These are phyloP conservation scores for Xylocopa sonorina DNA, from an alignment of 1,140 invertebrate species.

Conservation along the genomic window DNA sequence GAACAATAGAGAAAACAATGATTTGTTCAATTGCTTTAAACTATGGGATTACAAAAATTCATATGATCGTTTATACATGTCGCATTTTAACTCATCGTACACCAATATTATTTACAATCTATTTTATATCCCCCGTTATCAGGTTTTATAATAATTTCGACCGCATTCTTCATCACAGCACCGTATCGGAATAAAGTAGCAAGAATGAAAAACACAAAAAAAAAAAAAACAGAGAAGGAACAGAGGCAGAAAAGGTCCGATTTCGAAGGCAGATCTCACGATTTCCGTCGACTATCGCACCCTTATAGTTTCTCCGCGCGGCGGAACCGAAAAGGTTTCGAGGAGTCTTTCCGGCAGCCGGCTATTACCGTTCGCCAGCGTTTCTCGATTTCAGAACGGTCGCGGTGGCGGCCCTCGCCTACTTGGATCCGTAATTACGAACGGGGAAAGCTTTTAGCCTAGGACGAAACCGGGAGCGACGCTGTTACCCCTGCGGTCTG, in stretches of 20 bases:
- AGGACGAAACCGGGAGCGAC: conserved; percentile 62
- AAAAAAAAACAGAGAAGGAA: background rate
- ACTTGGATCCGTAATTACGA: conserved; percentile 74
- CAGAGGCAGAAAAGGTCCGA: background rate
- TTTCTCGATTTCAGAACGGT: conserved; percentile 70
- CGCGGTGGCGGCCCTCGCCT: conserved; percentile 43
- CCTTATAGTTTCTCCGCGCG: conserved; percentile 5
- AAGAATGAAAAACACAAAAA: too few relatives aligned
- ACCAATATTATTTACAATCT: too few relatives aligned
- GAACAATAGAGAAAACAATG: background rate
- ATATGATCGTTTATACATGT: too few relatives aligned
- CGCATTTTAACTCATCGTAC: too few relatives aligned
- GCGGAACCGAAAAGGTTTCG: background rate
- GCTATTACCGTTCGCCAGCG: conserved; percentile 72
- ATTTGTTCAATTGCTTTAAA: background rate
- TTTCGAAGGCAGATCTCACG: too few relatives aligned
- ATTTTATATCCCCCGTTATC: too few relatives aligned
- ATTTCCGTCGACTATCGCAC: background rate
- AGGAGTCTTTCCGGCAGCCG: background rate
- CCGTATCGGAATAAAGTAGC: too few relatives aligned
- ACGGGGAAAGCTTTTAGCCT: conserved; percentile 75
- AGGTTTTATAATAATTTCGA: too few relatives aligned
- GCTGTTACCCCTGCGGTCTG: conserved; percentile 59
- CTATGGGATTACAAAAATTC: too few relatives aligned
- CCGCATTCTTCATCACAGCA: too few relatives aligned